phyloP scores from a whole-genome alignment of 2,797 vertebrate genomes.

The Neosilurus mollespiculum region DNA sequence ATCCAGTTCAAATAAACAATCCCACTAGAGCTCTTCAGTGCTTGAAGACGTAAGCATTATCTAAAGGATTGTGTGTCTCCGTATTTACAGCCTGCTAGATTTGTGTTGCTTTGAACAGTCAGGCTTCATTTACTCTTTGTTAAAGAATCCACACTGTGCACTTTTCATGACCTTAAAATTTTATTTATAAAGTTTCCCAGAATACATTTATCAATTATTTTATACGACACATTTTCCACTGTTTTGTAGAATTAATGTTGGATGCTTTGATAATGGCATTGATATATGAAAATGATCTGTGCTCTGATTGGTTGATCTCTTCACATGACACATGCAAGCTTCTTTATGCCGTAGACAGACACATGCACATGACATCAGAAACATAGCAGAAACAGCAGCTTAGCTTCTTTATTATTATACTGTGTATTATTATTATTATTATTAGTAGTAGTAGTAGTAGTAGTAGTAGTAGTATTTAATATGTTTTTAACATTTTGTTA shows the following conservation, averaged over 20 bases:
- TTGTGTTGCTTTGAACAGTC: slow-evolving; percentile 8
- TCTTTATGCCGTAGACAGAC: neutral
- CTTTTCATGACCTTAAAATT: neutral
- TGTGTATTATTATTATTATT: too few relatives aligned
- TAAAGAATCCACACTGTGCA: neutral
- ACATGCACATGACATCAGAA: neutral
- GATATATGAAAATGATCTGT: neutral
- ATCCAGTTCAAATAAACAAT: slow-evolving; percentile 2
- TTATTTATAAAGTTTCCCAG: neutral
- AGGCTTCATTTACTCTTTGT: neutral
- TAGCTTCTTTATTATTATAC: too few relatives aligned
- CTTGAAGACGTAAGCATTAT: slow-evolving; percentile 2
- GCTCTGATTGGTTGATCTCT: neutral
- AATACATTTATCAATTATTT: neutral
- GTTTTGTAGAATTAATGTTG: neutral
- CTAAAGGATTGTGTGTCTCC: neutral
- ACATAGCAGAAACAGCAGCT: too few relatives aligned
- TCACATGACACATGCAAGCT: neutral
- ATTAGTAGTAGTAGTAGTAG: too few relatives aligned
- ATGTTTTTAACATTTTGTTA: too few relatives aligned
- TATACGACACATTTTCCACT: neutral
- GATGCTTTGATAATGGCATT: neutral
- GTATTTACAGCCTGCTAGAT: slow-evolving; percentile 4
- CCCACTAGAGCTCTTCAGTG: neutral
- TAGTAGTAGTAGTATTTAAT: too few relatives aligned